These are phyloP conservation scores for Thymelicus sylvestris DNA, from an alignment of 2,888 invertebrate genomes.

Conservation along the genomic window DNA sequence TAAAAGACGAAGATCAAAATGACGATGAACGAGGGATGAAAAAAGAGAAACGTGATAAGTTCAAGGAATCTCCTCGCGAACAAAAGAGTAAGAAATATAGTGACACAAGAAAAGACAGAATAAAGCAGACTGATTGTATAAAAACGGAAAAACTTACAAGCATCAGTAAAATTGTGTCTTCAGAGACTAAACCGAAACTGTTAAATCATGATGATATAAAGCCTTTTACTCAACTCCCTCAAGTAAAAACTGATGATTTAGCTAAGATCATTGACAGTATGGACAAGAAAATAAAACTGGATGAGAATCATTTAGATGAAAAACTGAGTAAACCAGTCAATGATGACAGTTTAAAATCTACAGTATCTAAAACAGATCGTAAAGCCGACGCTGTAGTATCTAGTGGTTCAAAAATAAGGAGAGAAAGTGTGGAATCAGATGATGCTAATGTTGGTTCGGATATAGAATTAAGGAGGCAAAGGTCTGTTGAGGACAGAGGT, in stretches of 20 bases:
- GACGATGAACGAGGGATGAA: constrained; percentile 72
- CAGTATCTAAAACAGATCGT: constrained; percentile 43
- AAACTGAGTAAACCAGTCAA: constrained; percentile 64
- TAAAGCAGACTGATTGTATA: constrained; percentile 62
- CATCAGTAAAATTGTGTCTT: constrained; percentile 67
- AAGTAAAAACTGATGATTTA: constrained; percentile 79
- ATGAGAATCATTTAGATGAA: constrained; percentile 53
- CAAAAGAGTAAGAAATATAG: constrained; percentile 79
- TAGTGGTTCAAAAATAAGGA: constrained; percentile 58
- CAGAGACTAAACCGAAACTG: constrained; percentile 68
- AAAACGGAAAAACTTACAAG: constrained; percentile 73
- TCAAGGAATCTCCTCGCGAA: constrained; percentile 76
- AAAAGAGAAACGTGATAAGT: constrained; percentile 73
- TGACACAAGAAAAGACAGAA: constrained; percentile 77
- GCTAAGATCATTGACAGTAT: constrained; percentile 75
- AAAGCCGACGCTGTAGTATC: constrained; percentile 45
- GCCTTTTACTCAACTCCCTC: constrained; percentile 80
- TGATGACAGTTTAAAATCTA: constrained; percentile 52
- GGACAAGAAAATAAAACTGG: constrained; percentile 73
- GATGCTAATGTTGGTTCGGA: constrained; percentile 66
- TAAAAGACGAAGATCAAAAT: constrained; percentile 69
- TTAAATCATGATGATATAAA: constrained; percentile 76
- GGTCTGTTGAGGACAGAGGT: constrained; percentile 84
- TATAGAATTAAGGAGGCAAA: constrained; percentile 76
- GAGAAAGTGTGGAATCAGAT: constrained; percentile 73